Evolutionary conservation across 2,888 invertebrate species (phyloP).

Genomic region (Eueremaeus valkanovi): DNA sequence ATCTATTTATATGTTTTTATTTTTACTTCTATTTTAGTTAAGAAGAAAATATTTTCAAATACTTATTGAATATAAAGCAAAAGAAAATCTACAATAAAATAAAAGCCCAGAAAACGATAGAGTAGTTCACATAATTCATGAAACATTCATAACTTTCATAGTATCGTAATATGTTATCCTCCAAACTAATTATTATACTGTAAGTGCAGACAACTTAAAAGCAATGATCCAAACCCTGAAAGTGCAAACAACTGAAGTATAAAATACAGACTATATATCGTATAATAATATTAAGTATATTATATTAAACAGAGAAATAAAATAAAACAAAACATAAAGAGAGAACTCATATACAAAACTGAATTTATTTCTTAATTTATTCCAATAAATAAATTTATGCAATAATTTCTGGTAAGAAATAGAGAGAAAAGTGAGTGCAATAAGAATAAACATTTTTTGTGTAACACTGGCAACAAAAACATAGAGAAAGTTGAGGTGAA

Average conservation of each 20-base stretch:
- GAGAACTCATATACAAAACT: not conserved
- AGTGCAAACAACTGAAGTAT: not conserved
- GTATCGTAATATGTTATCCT: not conserved
- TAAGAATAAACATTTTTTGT: not conserved
- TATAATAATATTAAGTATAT: no score
- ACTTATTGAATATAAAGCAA: no score
- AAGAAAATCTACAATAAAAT: no score
- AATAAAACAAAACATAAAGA: not conserved
- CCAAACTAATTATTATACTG: slow-evolving; percentile 11
- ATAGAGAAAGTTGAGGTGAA: no score
- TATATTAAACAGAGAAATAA: no score
- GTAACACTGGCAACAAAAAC: not conserved
- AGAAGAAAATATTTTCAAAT: no score
- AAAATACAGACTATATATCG: not conserved
- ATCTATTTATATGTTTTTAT: no score
- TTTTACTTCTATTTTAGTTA: no score
- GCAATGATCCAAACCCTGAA: slow-evolving; percentile 4
- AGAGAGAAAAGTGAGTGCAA: not conserved
- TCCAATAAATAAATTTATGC: slow-evolving; percentile 15
- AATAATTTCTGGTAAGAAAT: not conserved
- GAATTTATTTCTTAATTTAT: not conserved
- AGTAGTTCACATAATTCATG: not conserved
- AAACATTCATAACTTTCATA: slow-evolving; percentile 8
- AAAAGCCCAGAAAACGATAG: not conserved
- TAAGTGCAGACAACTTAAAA: not conserved